Conservation (phyloP, 2,797 vertebrate genomes). For the Scyliorhinus canicula region DNA sequence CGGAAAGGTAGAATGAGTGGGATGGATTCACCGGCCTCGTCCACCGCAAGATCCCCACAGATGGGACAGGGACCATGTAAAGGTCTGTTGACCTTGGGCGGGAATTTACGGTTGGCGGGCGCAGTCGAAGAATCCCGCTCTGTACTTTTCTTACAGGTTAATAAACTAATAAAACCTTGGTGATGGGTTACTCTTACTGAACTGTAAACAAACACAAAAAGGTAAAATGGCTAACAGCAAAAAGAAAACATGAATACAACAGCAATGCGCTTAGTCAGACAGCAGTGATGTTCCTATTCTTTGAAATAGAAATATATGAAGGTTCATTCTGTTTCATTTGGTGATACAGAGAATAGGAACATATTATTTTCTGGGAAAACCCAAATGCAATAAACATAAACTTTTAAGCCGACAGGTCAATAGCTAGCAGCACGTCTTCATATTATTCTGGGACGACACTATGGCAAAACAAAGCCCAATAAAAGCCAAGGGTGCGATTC, state of each 20-base stretch:
- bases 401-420: not conserved
- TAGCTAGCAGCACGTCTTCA: not conserved
- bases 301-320: not conserved
- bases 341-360: not conserved
- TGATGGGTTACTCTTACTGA: not conserved
- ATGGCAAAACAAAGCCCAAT: not conserved
- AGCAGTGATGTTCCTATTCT: not conserved
- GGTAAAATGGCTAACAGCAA: not conserved
- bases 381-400: not conserved
- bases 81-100: too few species aligned
- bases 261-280: not conserved
- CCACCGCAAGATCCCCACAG: too few species aligned
- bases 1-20: too few species aligned
- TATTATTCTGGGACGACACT: not conserved
- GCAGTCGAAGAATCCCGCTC: too few species aligned
- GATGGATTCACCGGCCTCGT: too few species aligned
- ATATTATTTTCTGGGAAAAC: not conserved
- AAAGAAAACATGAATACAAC: not conserved
- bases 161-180: not conserved
- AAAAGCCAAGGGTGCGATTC: too few species aligned
- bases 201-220: not conserved
- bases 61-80: too few species aligned
- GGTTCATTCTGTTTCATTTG: not conserved
- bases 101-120: too few species aligned
- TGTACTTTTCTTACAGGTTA: too few species aligned